Conservation (phyloP, 2,797 vertebrate genomes). For the Apogon talboti region DNA sequence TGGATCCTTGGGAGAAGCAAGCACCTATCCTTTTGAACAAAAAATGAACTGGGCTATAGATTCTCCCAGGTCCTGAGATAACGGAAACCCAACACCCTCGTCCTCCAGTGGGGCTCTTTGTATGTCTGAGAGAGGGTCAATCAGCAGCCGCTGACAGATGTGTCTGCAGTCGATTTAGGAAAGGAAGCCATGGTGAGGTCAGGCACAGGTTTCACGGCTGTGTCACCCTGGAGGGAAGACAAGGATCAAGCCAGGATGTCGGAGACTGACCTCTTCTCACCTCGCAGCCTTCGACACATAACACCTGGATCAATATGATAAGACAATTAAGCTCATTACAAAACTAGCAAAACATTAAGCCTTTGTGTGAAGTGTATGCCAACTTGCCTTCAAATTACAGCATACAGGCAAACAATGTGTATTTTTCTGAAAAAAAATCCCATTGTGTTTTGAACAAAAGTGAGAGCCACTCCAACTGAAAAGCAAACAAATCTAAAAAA, state of each 20-base stretch:
- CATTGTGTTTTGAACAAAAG: slow-evolving; percentile 62
- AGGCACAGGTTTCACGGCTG: slow-evolving; percentile 61
- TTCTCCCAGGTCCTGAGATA: slow-evolving; percentile 78
- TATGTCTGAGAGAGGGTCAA: slow-evolving; percentile 82
- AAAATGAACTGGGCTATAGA: slow-evolving; percentile 76
- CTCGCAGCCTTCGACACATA: slow-evolving; percentile 31
- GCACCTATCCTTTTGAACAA: slow-evolving; percentile 73
- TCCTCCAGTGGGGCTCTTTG: slow-evolving; percentile 83
- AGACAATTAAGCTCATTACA: slow-evolving; percentile 30
- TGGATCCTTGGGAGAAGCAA: slow-evolving; percentile 74
- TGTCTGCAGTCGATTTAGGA: slow-evolving; percentile 81
- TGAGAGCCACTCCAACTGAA: slow-evolving; percentile 68
- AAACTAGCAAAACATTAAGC: slow-evolving; percentile 14
- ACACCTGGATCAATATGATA: slow-evolving; percentile 64
- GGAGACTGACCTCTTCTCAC: slow-evolving; percentile 77
- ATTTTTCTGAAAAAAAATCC: slow-evolving; percentile 39
- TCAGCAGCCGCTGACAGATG: slow-evolving; percentile 85
- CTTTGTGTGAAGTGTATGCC: not conserved
- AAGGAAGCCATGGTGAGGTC: slow-evolving; percentile 77
- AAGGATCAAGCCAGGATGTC: slow-evolving; percentile 74
- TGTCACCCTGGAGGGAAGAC: slow-evolving; percentile 64
- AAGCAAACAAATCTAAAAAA: slow-evolving; percentile 73
- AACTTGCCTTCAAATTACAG: slow-evolving; percentile 27
- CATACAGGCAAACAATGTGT: slow-evolving; percentile 29
- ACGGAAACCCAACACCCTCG: slow-evolving; percentile 84